These are phyloP conservation scores for Ptiloglossa arizonensis DNA, from an alignment of 1,140 invertebrate species.

Conservation along the genomic window DNA sequence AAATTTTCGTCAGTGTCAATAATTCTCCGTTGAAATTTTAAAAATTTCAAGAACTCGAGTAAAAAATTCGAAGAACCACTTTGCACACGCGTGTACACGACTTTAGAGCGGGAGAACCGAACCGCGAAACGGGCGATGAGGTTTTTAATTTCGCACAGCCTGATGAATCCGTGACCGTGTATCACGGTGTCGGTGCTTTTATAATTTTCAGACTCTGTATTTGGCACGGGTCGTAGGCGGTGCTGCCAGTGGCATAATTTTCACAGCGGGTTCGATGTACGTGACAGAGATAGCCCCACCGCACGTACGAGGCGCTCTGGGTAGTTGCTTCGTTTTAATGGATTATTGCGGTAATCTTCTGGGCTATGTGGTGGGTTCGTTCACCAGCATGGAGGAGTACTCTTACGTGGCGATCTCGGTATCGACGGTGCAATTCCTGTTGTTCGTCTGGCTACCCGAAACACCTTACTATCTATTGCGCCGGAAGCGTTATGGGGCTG, in stretches of 20 bases:
- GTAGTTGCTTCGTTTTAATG: constrained; percentile 84
- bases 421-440: background rate
- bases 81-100: too few species aligned
- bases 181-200: background rate
- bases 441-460: constrained; percentile 38
- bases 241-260: constrained; percentile 84
- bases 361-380: constrained; percentile 84
- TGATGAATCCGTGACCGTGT: too few species aligned
- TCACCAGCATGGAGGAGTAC: constrained; percentile 76
- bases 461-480: constrained; percentile 37
- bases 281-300: constrained; percentile 84
- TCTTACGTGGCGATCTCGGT: constrained; percentile 20
- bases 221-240: constrained; percentile 82
- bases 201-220: constrained; percentile 20
- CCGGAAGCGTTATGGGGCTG: constrained; percentile 2
- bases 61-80: too few species aligned
- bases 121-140: too few species aligned
- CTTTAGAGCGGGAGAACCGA: too few species aligned
- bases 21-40: too few species aligned
- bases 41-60: too few species aligned
- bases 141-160: too few species aligned
- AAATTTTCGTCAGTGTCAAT: too few species aligned
- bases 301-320: constrained; percentile 84
- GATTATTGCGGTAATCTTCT: constrained; percentile 84
- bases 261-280: constrained; percentile 84